Evolutionary conservation across 2,888 invertebrate species (phyloP).

Genomic region (Harmothoe impar): DNA sequence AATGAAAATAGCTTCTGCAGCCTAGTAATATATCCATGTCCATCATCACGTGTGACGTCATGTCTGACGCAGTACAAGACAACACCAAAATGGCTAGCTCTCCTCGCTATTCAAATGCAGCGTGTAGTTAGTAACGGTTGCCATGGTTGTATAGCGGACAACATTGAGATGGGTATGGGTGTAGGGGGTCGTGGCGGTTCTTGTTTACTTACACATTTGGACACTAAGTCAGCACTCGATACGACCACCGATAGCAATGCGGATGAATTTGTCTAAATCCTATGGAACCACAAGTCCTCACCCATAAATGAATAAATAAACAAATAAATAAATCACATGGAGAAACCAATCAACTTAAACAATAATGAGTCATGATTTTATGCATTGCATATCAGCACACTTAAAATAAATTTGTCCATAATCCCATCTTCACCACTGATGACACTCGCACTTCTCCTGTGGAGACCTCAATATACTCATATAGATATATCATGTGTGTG

Average conservation of each 20-base stretch:
- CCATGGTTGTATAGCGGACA: conserved; percentile 9
- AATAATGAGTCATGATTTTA: conserved; percentile 36
- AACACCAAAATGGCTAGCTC: conserved; percentile 60
- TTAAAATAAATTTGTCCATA: not conserved
- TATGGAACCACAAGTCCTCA: conserved; percentile 29
- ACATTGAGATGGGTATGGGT: conserved; percentile 41
- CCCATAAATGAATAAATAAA: conserved; percentile 11
- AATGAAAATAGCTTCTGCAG: not conserved
- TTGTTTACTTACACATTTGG: conserved; percentile 31
- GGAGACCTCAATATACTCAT: not conserved
- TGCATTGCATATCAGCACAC: conserved; percentile 47
- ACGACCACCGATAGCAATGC: conserved; percentile 48
- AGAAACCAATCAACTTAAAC: not conserved
- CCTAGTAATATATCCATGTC: conserved; percentile 42
- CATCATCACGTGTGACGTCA: too few species aligned
- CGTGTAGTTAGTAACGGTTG: not conserved
- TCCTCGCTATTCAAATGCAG: conserved; percentile 12
- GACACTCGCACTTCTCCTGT: not conserved
- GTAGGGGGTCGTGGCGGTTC: not conserved
- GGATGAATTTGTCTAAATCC: conserved; percentile 53
- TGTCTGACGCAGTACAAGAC: conserved; percentile 21
- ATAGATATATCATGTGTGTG: not conserved
- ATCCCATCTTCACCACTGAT: not conserved
- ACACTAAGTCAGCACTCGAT: conserved; percentile 40
- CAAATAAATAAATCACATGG: not conserved